Conservation (phyloP, 2,113 vertebrate species). For the Gymnorhina tibicen region DNA sequence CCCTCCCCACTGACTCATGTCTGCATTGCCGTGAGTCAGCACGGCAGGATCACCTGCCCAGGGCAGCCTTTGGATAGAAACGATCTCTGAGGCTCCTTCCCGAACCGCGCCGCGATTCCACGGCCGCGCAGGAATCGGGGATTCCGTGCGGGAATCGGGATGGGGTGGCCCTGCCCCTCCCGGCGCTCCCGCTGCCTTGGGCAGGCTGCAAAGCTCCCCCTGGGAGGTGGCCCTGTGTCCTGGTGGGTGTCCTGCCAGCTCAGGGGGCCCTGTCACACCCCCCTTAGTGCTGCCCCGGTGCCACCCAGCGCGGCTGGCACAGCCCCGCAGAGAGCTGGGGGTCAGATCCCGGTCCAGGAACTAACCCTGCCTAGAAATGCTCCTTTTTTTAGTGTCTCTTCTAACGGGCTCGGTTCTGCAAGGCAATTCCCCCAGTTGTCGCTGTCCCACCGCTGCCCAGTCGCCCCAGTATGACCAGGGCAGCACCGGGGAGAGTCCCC, state of each 20-base stretch:
- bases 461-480: neutral
- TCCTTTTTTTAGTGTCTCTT: neutral
- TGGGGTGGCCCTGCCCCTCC: neutral
- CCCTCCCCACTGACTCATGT: neutral
- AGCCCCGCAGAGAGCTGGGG: fast-evolving
- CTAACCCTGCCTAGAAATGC: neutral
- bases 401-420: fast-evolving
- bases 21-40: neutral
- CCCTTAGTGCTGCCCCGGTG: neutral
- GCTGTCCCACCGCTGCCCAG: neutral
- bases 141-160: neutral
- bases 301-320: neutral
- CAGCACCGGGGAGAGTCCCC: neutral
- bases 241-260: neutral
- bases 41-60: neutral
- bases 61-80: neutral
- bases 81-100: neutral
- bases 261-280: neutral
- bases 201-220: neutral
- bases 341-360: neutral
- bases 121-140: fast-evolving
- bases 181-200: fast-evolving
- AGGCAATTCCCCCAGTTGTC: fast-evolving
- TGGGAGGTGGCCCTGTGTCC: neutral
- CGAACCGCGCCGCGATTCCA: neutral